A percentile compares a stretch with the other conserved stretches of the same genome.
Evolutionary conservation across 2,888 invertebrate genomes (phyloP).

Genomic region (Erebia ligea): DNA sequence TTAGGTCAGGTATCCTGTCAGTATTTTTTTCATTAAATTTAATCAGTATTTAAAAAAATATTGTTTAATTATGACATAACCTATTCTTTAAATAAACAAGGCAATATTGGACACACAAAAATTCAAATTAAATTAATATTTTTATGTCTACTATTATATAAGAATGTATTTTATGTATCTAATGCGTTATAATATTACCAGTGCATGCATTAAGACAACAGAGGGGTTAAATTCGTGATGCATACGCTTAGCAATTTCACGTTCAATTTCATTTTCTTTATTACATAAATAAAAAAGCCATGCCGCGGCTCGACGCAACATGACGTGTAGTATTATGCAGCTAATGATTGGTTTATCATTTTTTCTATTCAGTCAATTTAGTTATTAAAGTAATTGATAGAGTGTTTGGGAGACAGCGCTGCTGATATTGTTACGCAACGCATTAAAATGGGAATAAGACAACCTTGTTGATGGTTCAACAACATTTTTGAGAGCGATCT

Average conservation of each 20-base stretch:
- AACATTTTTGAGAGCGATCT: not conserved
- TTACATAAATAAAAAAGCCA: constrained; percentile 6
- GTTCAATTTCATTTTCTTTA: constrained; percentile 14
- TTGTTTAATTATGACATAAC: no score
- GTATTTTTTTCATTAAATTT: no score
- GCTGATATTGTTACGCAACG: constrained; percentile 8
- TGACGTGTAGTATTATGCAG: constrained; percentile 5
- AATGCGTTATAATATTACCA: not conserved
- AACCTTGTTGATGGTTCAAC: not conserved
- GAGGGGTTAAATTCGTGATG: constrained; percentile 12
- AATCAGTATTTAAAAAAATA: no score
- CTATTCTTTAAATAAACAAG: no score
- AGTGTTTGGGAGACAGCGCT: constrained; percentile 15
- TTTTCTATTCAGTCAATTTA: constrained; percentile 17
- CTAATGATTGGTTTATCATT: constrained; percentile 14
- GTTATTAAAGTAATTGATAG: constrained; percentile 22
- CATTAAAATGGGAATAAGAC: constrained; percentile 7
- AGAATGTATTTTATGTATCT: not conserved
- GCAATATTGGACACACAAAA: no score
- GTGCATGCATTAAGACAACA: constrained; percentile 2
- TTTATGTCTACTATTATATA: no score
- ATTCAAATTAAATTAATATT: no score
- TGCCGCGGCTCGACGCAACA: not conserved
- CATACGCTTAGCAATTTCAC: constrained; percentile 11
- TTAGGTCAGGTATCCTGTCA: no score